These are phyloP conservation scores for Pleuronectes platessa DNA, from an alignment of 2,113 vertebrate species.

Conservation along the genomic window DNA sequence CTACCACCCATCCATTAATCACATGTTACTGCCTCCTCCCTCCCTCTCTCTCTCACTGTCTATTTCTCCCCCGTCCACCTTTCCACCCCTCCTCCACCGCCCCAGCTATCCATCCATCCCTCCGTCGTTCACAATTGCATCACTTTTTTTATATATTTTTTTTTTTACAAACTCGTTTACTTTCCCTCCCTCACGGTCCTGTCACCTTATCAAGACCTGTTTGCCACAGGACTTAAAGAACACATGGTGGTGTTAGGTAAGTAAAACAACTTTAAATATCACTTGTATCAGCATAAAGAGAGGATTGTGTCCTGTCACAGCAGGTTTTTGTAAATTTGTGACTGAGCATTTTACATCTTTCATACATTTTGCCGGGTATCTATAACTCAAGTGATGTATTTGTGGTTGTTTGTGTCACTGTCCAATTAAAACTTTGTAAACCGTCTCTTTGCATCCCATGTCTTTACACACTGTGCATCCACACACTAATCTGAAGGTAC, in stretches of 20 bases:
- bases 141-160: slow-evolving; percentile 20
- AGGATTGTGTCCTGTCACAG: not conserved
- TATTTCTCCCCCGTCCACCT: slow-evolving; percentile 72
- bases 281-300: no score
- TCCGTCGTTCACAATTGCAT: slow-evolving; percentile 52
- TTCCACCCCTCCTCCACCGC: slow-evolving; percentile 59
- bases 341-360: not conserved
- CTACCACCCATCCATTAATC: slow-evolving; percentile 87
- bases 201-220: slow-evolving; percentile 32
- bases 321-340: not conserved
- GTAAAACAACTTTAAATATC: not conserved
- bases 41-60: slow-evolving; percentile 74
- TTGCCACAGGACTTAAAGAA: slow-evolving; percentile 15
- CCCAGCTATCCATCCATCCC: slow-evolving; percentile 48
- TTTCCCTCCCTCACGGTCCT: slow-evolving; percentile 37
- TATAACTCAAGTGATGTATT: not conserved
- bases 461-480: no score
- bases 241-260: slow-evolving; percentile 15
- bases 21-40: slow-evolving; percentile 76
- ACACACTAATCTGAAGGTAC: no score
- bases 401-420: not conserved
- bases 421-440: no score
- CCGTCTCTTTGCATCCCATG: no score
- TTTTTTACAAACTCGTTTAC: slow-evolving; percentile 50
- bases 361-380: not conserved